Base-by-base conservation (phyloP, 2,888 invertebrate genomes). In the Trichopoda pennipes region DNA sequence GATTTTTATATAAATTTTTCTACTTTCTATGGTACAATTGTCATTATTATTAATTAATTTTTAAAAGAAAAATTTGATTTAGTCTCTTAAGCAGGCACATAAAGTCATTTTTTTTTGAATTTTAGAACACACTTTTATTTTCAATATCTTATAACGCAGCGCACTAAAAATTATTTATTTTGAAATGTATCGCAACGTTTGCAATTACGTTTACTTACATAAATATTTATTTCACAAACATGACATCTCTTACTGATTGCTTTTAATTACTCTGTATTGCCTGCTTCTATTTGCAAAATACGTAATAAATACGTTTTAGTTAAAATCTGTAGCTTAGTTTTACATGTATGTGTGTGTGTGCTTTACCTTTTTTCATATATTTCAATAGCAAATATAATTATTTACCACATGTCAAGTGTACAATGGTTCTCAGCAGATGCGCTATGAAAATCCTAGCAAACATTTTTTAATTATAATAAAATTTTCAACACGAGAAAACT, bases 371-470 rank as follows among this genome's bases (percentile, higher is more conserved):
- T 32, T 79, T 32, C 55, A 66, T 76, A 60, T 42, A 69, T 68
- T 72, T 81, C 72, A 77, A 70, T 76, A 81, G 63, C 76, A 81
- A 81, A 61, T 56, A 76, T 72, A 81, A 81, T 38, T 38, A 81
- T 77, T 77, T 81, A 61, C 81, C 76, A 77, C 72, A 81, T 81
- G 81, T 72, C 81, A 81, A 73, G 72, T 77, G 73, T 68, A 55
- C 38, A 51, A 44, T 58, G 61, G 21, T 75, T 42, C 32, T 38
- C 16, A 32, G 64, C 35, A 49, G 42, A 74, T 47, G 9, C 42
- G 42, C 63, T 49, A 64, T 32, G 19, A 19, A 19, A 44, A 12
- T 16, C 6, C 42, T 6, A 44, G 42, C 42, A 44, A 44, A 44
- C 42, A 44, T n/a, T 14, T 44, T 3, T 16, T 2, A 6, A n/a